A percentile compares a stretch with the other conserved stretches of the same genome.
Evolutionary conservation across 2,888 invertebrate species (phyloP).

Genomic region (Eupithecia insigniata): DNA sequence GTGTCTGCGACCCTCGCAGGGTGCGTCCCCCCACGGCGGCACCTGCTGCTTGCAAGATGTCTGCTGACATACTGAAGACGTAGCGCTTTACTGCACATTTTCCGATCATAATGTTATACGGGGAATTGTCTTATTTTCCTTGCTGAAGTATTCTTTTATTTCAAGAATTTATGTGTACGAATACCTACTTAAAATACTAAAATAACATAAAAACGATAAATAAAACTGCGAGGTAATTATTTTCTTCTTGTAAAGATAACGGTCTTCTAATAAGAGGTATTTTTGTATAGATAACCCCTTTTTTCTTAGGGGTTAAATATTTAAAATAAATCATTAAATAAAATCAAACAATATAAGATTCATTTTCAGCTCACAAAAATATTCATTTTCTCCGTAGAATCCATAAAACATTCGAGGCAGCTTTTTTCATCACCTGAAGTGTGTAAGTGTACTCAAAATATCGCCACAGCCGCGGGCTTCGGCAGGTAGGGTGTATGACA

Average conservation of each 20-base stretch:
- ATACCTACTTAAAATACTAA: not conserved
- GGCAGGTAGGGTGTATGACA: conserved; percentile 22
- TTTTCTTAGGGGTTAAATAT: not conserved
- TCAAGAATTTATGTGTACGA: not conserved
- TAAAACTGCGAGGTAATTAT: too few relatives aligned
- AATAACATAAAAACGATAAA: too few relatives aligned
- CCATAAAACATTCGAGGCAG: conserved; percentile 10
- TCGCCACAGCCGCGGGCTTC: conserved; percentile 19
- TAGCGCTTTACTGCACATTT: conserved; percentile 45
- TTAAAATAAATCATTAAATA: not conserved
- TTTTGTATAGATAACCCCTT: not conserved
- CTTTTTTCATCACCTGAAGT: conserved; percentile 35
- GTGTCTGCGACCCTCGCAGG: conserved; percentile 49
- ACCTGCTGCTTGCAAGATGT: conserved; percentile 65
- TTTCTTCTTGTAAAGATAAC: too few relatives aligned
- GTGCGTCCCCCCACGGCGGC: conserved; percentile 54
- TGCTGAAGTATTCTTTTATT: not conserved
- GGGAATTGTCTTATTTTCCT: conserved; percentile 2
- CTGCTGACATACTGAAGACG: conserved; percentile 61
- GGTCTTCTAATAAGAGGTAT: too few relatives aligned
- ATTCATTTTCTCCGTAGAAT: conserved; percentile 3
- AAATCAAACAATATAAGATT: not conserved
- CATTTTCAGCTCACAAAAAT: not conserved
- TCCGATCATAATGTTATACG: conserved; percentile 15
- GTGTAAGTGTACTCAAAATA: conserved; percentile 35